Evolutionary conservation across 1,140 invertebrate species (phyloP).

Genomic region (Sinonovacula constricta): DNA sequence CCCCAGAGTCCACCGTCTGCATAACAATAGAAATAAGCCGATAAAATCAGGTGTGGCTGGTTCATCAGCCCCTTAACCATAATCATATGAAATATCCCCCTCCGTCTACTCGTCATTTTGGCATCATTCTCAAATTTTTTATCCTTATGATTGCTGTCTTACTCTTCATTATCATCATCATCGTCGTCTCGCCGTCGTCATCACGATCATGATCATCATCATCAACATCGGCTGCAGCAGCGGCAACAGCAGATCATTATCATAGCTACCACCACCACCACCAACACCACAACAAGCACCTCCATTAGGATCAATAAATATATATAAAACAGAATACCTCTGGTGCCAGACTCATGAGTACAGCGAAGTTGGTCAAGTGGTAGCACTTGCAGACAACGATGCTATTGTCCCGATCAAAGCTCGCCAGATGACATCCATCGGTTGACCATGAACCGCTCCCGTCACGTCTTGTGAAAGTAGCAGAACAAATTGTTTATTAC

Average conservation of each 20-base stretch:
- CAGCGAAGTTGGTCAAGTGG: slow-evolving; percentile 98
- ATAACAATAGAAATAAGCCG: too few species aligned
- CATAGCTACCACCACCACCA: too few species aligned
- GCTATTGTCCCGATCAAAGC: not conserved
- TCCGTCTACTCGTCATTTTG: too few species aligned
- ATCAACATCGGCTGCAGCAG: not conserved
- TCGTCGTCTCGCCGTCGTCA: not conserved
- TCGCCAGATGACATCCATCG: slow-evolving; percentile 4
- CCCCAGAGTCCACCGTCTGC: too few species aligned
- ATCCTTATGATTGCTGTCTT: slow-evolving; percentile 19
- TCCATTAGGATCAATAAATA: not conserved
- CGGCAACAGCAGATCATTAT: not conserved
- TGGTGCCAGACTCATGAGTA: slow-evolving; percentile 55
- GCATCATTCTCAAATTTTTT: slow-evolving; percentile 19
- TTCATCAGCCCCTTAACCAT: too few species aligned
- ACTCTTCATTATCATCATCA: not conserved
- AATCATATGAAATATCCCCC: too few species aligned
- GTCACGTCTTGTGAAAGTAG: too few species aligned
- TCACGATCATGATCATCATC: not conserved
- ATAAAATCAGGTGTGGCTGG: too few species aligned
- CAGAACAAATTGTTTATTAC: too few species aligned
- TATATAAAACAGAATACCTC: not conserved
- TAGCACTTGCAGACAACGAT: slow-evolving; percentile 87
- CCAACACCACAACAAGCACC: too few species aligned
- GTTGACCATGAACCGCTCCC: slow-evolving; percentile 25